Conservation (phyloP, 92 coral and sea anemone genomes). For the Paragorgia papillata region DNA sequence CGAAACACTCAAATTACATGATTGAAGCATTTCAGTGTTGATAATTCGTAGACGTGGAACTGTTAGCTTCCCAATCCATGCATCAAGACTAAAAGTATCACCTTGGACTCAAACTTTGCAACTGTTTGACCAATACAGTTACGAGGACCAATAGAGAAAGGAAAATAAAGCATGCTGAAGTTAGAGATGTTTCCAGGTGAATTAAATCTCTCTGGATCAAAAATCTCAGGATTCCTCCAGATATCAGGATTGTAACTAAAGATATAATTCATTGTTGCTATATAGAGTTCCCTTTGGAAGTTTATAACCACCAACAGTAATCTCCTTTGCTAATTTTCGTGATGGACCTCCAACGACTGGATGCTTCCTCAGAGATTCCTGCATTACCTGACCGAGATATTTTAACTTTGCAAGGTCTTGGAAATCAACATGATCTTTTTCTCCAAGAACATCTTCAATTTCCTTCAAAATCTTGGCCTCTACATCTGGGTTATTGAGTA, state of each 20-base stretch:
- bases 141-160: slow-evolving; percentile 86
- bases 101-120: slow-evolving; percentile 88
- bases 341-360: slow-evolving; percentile 67
- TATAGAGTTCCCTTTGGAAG: slow-evolving; percentile 67
- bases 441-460: slow-evolving; percentile 67
- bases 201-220: slow-evolving; percentile 88
- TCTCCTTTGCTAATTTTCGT: slow-evolving; percentile 55
- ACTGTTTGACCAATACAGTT: slow-evolving; percentile 92
- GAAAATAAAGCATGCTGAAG: slow-evolving; percentile 54
- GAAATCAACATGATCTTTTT: slow-evolving; percentile 61
- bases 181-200: slow-evolving; percentile 34
- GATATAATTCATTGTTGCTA: slow-evolving; percentile 38
- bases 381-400: slow-evolving; percentile 79
- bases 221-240: slow-evolving; percentile 78
- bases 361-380: slow-evolving; percentile 74
- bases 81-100: too few relatives aligned
- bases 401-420: slow-evolving; percentile 81
- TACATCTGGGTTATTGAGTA: slow-evolving; percentile 55
- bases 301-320: slow-evolving; percentile 62
- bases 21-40: too few relatives aligned
- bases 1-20: too few relatives aligned
- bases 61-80: too few relatives aligned
- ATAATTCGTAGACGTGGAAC: too few relatives aligned
- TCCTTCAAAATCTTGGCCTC: slow-evolving; percentile 63
- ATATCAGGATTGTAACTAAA: slow-evolving; percentile 56